A percentile compares a stretch with the other conserved stretches of the same genome.
phyloP scores from a whole-genome alignment of 2,113 vertebrate species.

The Coryphaenoides rupestris region DNA sequence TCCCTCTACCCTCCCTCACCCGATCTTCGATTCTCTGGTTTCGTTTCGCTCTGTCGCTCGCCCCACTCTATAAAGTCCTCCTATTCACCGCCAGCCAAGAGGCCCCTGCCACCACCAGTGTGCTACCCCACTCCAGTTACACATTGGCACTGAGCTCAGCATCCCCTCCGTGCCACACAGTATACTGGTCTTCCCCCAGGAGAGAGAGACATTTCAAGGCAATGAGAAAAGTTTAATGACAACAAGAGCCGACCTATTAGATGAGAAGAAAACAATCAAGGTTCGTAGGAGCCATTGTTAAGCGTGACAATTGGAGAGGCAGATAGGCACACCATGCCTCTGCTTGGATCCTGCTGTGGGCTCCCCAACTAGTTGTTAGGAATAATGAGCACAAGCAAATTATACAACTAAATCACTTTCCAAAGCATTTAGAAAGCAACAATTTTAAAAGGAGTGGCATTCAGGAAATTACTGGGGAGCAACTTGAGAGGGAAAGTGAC shows the following conservation, averaged over 20 bases:
- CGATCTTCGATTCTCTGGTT: neutral
- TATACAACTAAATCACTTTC: no score
- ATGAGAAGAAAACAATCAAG: conserved; percentile 45
- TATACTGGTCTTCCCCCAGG: conserved; percentile 29
- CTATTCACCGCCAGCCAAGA: conserved; percentile 36
- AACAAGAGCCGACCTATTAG: conserved; percentile 4
- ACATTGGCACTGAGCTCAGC: conserved; percentile 44
- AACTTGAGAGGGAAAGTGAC: no score
- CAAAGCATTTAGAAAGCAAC: no score
- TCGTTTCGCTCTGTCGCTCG: conserved; percentile 17
- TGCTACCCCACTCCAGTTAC: conserved; percentile 58
- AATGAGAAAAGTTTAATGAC: neutral
- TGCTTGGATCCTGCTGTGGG: neutral
- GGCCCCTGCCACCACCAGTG: conserved; percentile 24
- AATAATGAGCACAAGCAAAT: no score
- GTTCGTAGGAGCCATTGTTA: neutral
- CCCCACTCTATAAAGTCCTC: conserved; percentile 35
- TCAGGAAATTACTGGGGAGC: no score
- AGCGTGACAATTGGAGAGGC: conserved; percentile 52
- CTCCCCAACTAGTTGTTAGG: conserved; percentile 1
- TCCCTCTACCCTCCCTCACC: no score
- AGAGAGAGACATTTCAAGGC: conserved; percentile 20
- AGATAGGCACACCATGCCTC: conserved; percentile 17
- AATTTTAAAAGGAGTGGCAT: no score
- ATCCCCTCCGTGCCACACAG: conserved; percentile 36